Evolutionary conservation across 2,888 invertebrate species (phyloP).

Genomic region (Chelonus formosanus): DNA sequence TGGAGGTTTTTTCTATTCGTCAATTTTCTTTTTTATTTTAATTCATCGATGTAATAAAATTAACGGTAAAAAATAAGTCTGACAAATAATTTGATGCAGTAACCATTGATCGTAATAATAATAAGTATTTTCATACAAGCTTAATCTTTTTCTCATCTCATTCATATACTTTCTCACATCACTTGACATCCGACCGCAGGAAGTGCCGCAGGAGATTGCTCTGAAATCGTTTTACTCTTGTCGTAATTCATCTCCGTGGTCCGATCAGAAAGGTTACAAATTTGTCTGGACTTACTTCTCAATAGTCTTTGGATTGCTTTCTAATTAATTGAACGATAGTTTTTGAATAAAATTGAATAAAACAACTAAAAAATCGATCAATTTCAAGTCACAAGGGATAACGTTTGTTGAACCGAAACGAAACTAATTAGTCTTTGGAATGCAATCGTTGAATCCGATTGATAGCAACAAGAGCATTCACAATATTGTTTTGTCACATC

Average conservation of each 20-base stretch:
- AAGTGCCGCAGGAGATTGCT: constrained; percentile 55
- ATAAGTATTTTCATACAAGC: constrained; percentile 2
- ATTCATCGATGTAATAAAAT: no score
- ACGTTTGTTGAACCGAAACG: constrained; percentile 1
- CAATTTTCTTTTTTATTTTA: no score
- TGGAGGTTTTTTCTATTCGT: no score
- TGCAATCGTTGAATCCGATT: background rate
- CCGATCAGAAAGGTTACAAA: constrained; percentile 36
- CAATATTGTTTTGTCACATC: constrained; percentile 16
- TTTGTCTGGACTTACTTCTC: constrained; percentile 27
- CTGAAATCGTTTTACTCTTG: constrained; percentile 53
- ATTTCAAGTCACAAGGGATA: constrained; percentile 10
- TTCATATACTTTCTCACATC: constrained; percentile 14
- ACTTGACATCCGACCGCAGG: constrained; percentile 50
- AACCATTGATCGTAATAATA: background rate
- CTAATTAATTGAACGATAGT: no score
- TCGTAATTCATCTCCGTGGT: constrained; percentile 52
- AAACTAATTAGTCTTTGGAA: constrained; percentile 10
- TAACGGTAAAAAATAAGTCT: no score
- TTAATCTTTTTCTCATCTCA: constrained; percentile 17
- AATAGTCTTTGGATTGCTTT: no score
- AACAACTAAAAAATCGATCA: background rate
- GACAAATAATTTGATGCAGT: no score
- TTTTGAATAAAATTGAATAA: background rate
- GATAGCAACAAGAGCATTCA: constrained; percentile 8